Conservation (phyloP, 2,797 vertebrate species). For the Phrynocephalus forsythii region DNA sequence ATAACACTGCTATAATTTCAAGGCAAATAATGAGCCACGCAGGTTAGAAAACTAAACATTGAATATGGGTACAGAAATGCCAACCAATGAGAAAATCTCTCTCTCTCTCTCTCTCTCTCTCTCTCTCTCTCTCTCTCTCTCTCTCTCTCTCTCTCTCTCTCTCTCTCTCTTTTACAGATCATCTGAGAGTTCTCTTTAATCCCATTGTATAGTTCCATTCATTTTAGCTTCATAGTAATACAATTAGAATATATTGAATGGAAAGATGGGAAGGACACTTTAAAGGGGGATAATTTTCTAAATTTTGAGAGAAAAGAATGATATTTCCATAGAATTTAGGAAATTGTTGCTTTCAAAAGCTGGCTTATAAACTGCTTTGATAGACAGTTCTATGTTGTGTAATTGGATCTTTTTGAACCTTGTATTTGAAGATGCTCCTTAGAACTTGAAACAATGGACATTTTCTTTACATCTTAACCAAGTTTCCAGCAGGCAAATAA, state of each 20-base stretch:
- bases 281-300: constrained; percentile 59
- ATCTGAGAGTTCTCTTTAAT: constrained; percentile 64
- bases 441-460: constrained; percentile 53
- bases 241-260: constrained; percentile 68
- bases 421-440: constrained; percentile 53
- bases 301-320: constrained; percentile 49
- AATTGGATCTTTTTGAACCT: constrained; percentile 55
- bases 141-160: not conserved
- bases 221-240: constrained; percentile 56
- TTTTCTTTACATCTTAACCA: constrained; percentile 59
- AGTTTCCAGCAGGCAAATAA: not conserved
- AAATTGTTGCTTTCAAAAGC: constrained; percentile 70
- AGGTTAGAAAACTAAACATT: not conserved
- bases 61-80: not conserved
- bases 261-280: constrained; percentile 27
- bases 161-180: constrained; percentile 10
- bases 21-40: not conserved
- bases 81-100: not conserved
- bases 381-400: constrained; percentile 62
- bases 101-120: not conserved
- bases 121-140: not conserved
- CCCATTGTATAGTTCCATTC: constrained; percentile 64
- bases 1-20: not conserved
- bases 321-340: constrained; percentile 67
- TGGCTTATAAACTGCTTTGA: constrained; percentile 62